Evolutionary conservation across 2,113 vertebrate genomes (phyloP).

Genomic region (Rafetus swinhoei): DNA sequence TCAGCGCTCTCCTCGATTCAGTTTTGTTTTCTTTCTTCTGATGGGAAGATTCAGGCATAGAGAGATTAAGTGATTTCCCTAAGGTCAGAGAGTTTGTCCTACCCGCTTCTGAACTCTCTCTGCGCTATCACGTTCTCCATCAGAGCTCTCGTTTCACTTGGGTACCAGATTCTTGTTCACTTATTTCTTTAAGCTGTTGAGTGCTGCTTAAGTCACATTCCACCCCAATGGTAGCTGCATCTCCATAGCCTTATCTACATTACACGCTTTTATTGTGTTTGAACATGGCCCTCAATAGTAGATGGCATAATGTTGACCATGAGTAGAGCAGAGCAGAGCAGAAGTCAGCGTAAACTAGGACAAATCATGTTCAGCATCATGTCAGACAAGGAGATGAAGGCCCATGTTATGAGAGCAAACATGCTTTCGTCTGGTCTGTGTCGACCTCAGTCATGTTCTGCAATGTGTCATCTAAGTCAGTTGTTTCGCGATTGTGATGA

Average conservation of each 20-base stretch:
- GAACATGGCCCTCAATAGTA: background rate
- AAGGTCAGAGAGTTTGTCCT: background rate
- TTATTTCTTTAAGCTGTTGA: background rate
- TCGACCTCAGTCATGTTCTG: background rate
- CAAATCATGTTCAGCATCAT: background rate
- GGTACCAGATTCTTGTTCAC: background rate
- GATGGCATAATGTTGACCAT: background rate
- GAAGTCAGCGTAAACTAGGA: background rate
- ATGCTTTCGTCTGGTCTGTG: background rate
- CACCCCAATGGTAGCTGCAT: background rate
- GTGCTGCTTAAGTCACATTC: background rate
- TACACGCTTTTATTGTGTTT: background rate
- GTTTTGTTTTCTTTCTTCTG: background rate
- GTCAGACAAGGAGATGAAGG: background rate
- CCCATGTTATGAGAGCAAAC: background rate
- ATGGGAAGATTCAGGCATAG: background rate
- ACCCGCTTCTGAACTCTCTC: background rate
- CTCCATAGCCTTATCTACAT: background rate
- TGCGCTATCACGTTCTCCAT: background rate
- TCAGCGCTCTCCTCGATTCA: background rate
- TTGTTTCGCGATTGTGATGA: background rate
- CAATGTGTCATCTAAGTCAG: background rate
- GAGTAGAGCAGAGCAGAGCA: background rate
- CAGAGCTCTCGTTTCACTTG: background rate
- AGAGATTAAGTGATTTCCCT: background rate